Percentiles rank a stretch among this genome's conserved stretches.
Evolutionary conservation across 2,888 invertebrate species (phyloP).

Genomic region (Spisula subtruncata): DNA sequence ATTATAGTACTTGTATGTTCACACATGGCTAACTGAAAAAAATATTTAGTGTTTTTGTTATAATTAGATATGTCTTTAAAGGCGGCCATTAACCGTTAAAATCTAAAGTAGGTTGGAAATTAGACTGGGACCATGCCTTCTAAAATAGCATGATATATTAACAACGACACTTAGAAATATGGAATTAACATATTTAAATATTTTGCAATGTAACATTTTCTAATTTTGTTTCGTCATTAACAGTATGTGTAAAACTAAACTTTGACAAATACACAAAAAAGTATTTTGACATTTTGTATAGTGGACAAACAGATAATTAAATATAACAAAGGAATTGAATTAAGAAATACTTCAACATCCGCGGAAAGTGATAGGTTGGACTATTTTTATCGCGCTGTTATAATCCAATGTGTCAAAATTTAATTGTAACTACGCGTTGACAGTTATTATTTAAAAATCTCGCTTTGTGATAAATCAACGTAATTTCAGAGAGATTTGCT

Average conservation of each 20-base stretch:
- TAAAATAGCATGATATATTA: background rate
- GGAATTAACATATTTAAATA: background rate
- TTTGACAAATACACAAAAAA: background rate
- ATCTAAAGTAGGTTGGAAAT: background rate
- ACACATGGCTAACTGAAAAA: no score
- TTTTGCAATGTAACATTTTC: background rate
- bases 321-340: background rate
- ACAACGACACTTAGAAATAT: no score
- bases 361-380: constrained; percentile 20
- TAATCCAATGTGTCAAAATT: background rate
- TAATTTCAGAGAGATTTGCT: constrained; percentile 16
- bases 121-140: background rate
- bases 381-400: background rate
- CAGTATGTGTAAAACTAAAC: background rate
- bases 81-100: no score
- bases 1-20: no score
- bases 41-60: no score
- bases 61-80: no score
- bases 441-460: constrained; percentile 26
- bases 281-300: background rate
- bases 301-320: background rate
- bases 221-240: background rate
- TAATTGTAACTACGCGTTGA: constrained; percentile 19
- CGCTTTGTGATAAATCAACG: constrained; percentile 28
- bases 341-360: background rate